These are phyloP conservation scores for Centropyge bicolor DNA, from an alignment of 2,797 vertebrate genomes.

Conservation along the genomic window DNA sequence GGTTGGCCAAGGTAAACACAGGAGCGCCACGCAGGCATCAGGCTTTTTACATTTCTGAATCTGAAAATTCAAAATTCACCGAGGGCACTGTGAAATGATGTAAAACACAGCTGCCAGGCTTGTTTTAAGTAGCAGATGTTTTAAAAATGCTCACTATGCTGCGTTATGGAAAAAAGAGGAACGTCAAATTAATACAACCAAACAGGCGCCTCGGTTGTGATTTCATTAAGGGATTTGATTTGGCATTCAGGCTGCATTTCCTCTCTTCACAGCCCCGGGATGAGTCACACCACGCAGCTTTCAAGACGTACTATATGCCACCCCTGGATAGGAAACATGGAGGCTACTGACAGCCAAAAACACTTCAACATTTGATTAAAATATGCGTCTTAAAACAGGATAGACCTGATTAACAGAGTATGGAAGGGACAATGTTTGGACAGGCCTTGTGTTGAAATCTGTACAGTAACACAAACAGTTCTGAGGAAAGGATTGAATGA, in stretches of 20 bases:
- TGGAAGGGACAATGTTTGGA: constrained; percentile 42
- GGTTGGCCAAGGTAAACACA: constrained; percentile 83
- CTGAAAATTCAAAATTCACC: neutral
- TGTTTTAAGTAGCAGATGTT: neutral
- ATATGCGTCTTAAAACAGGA: constrained; percentile 35
- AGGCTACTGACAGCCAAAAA: constrained; percentile 76
- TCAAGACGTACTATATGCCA: constrained; percentile 86
- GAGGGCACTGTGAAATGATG: neutral
- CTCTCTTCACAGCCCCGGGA: constrained; percentile 85
- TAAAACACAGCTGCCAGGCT: constrained; percentile 9
- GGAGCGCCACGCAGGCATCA: neutral
- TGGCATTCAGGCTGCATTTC: constrained; percentile 54
- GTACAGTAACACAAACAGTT: constrained; percentile 8
- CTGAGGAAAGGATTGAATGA: constrained; percentile 8
- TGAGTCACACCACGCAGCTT: constrained; percentile 75
- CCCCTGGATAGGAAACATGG: constrained; percentile 82
- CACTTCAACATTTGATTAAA: constrained; percentile 13
- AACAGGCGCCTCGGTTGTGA: neutral
- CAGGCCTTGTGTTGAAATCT: constrained; percentile 20
- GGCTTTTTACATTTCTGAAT: constrained; percentile 12
- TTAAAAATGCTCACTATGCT: neutral
- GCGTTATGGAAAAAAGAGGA: neutral
- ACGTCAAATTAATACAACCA: neutral
- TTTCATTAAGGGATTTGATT: constrained; percentile 37
- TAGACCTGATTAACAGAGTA: constrained; percentile 30